A percentile compares a stretch with the other conserved stretches of the same genome.
Evolutionary conservation across 2,797 vertebrate species (phyloP).

Genomic region (Xiphophorus birchmanni): DNA sequence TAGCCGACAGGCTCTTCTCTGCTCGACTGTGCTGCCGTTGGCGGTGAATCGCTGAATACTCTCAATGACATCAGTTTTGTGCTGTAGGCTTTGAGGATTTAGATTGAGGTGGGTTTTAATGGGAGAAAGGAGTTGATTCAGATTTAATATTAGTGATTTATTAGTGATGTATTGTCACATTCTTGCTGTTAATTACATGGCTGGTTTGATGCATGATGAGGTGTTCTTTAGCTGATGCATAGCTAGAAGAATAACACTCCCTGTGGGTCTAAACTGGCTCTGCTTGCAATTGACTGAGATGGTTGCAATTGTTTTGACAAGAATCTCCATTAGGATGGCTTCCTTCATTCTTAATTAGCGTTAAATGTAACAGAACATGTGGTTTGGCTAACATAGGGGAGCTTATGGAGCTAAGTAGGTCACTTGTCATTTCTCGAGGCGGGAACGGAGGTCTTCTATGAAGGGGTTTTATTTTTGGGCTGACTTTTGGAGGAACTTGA

Average conservation of each 20-base stretch:
- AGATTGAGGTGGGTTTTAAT: constrained; percentile 23
- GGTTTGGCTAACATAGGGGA: constrained; percentile 61
- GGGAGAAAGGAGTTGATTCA: constrained; percentile 12
- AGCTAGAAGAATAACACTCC: constrained; percentile 13
- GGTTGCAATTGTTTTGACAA: constrained; percentile 57
- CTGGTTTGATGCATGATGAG: constrained; percentile 13
- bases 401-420: constrained; percentile 79
- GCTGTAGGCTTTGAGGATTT: constrained; percentile 36
- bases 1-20: constrained; percentile 46
- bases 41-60: constrained; percentile 62
- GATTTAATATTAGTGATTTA: constrained; percentile 12
- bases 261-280: constrained; percentile 13
- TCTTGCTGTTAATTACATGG: constrained; percentile 20
- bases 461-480: constrained; percentile 77
- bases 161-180: constrained; percentile 12
- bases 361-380: constrained; percentile 69
- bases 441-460: constrained; percentile 65
- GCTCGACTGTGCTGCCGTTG: constrained; percentile 44
- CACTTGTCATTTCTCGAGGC: constrained; percentile 65
- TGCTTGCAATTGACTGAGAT: constrained; percentile 20
- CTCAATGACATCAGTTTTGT: constrained; percentile 46
- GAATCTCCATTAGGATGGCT: constrained; percentile 50
- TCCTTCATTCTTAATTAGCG: constrained; percentile 62
- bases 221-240: constrained; percentile 4
- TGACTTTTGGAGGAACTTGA: constrained; percentile 59